Evolutionary conservation across 37 sponge, comb jelly and placozoan genomes (phyloP).

Genomic region (Beroe forskalii): DNA sequence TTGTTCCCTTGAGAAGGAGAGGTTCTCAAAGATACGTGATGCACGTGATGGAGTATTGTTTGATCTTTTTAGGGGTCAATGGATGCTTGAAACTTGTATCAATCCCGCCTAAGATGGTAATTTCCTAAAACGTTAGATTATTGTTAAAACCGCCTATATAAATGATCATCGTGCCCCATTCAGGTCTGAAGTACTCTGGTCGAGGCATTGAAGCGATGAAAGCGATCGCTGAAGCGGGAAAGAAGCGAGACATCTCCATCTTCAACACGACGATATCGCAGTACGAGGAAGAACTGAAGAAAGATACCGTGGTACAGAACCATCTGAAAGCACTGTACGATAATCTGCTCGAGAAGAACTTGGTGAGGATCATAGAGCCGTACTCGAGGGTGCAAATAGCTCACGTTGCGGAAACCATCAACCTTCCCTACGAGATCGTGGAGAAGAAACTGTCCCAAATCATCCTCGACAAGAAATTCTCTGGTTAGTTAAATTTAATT

Average conservation of each 20-base stretch:
- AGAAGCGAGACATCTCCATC: conserved; percentile 83
- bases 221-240: conserved; percentile 85
- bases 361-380: conserved; percentile 90
- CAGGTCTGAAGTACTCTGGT: conserved; percentile 47
- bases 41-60: no score
- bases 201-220: conserved; percentile 81
- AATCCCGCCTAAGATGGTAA: no score
- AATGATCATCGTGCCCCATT: background rate
- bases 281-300: conserved; percentile 69
- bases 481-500: conserved; percentile 68
- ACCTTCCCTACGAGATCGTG: conserved; percentile 83
- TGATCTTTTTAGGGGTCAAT: no score
- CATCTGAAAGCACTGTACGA: conserved; percentile 89
- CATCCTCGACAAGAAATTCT: conserved; percentile 95
- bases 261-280: conserved; percentile 71
- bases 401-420: conserved; percentile 83
- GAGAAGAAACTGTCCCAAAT: conserved; percentile 96
- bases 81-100: no score
- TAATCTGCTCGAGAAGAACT: conserved; percentile 91
- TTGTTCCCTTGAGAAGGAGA: no score
- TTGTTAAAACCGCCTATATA: no score
- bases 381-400: conserved; percentile 87
- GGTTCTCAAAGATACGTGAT: no score
- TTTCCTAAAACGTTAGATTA: no score
- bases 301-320: conserved; percentile 82